Conservation (phyloP, 1,140 invertebrate species). For the Micrasema minimum region DNA sequence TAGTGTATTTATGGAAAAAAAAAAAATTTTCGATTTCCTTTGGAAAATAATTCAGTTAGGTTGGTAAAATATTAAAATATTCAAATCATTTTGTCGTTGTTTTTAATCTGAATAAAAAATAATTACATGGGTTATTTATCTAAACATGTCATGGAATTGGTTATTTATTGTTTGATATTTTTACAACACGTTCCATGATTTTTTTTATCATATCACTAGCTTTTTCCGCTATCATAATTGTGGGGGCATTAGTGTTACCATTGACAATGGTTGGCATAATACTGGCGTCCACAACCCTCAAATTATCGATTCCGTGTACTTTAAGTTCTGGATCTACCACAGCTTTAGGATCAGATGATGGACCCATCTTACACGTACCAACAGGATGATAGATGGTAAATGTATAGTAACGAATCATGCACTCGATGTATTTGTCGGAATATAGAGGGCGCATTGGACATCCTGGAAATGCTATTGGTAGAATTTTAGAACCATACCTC, state of each 20-base stretch:
- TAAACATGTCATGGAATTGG: too few species aligned
- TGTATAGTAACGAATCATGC: conserved; percentile 81
- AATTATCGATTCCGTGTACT: conserved; percentile 73
- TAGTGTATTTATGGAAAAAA: too few species aligned
- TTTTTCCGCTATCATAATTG: conserved; percentile 85
- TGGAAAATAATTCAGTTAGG: too few species aligned
- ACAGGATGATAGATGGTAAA: conserved; percentile 80
- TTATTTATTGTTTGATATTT: too few species aligned
- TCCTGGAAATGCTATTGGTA: conserved; percentile 82
- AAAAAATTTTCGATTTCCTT: too few species aligned
- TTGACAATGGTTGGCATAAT: conserved; percentile 80
- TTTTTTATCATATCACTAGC: conserved; percentile 83
- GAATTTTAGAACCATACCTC: conserved; percentile 79
- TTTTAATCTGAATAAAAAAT: too few species aligned
- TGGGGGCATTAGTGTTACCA: conserved; percentile 82
- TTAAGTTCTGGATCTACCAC: conserved; percentile 76
- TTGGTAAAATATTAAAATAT: too few species aligned
- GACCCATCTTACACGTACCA: conserved; percentile 69
- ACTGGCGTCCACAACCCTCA: conserved; percentile 83
- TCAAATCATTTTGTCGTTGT: too few species aligned
- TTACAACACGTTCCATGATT: too few species aligned
- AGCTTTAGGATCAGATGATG: conserved; percentile 70
- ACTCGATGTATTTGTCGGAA: conserved; percentile 89
- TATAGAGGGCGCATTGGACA: conserved; percentile 79
- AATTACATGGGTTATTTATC: too few species aligned